Evolutionary conservation across 2,113 vertebrate genomes (phyloP), one percentile per base, ranked within the genome.

Genomic region (Oenanthe oenanthe): DNA sequence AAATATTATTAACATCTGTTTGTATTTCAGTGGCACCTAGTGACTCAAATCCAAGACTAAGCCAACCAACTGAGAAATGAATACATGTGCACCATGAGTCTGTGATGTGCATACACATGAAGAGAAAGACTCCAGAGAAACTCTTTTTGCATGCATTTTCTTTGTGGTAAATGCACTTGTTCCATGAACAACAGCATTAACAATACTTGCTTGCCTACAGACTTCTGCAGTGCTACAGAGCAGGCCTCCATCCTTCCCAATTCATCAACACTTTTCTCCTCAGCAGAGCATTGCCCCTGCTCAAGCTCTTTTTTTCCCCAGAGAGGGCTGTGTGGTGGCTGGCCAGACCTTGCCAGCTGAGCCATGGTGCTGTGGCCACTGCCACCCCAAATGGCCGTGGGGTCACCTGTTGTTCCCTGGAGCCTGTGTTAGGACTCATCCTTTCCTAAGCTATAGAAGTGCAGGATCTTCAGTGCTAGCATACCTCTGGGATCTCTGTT

Each of bases 371-470:
- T 0, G 0, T 14, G 47, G 21, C 19, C 51, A 26, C 58, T 34
- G 63, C 45, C 0, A 0, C 29, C 45, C 22, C 1, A 0, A 53
- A 90, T 8, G 45, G 50, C 45, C 0, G 0, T 15, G 4, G 42
- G 31, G 26, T 62, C 24, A 3, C 38, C 54, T n/a, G 9, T 0
- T 75, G 40, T 25, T 28, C 45, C 32, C 54, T 3, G 28, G 8
- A 91, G 48, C 0, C 1, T 43, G 9, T 2, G 8, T 66, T 47
- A 73, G 47, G 67, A 80, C 58, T 51, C 21, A 13, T 43, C 72
- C 67, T 83, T 72, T 77, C 61, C 68, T 40, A 54, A 74, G 24
- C 50, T 62, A 58, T 17, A 80, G 42, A 85, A 90, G 38, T 19
- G 17, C 36, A 47, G n/a, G 50, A 80, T 40, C 67, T 90, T 83